These are phyloP conservation scores for Globodera rostochiensis DNA, from an alignment of 1,140 invertebrate genomes.

Conservation along the genomic window DNA sequence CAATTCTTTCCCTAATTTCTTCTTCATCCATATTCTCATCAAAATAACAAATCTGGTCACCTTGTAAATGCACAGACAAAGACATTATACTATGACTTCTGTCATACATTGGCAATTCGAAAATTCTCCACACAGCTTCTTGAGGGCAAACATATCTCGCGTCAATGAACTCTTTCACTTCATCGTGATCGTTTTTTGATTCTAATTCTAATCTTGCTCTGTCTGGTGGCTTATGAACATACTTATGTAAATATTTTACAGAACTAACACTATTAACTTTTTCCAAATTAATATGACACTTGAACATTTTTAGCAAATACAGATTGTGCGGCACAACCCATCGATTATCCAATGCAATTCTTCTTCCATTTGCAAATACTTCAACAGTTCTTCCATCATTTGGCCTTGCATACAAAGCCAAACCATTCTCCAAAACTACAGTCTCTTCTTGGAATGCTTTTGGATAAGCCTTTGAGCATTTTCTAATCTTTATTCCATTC, in stretches of 20 bases:
- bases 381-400: background rate
- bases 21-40: slow-evolving; percentile 18
- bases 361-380: slow-evolving; percentile 13
- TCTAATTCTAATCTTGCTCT: slow-evolving; percentile 4
- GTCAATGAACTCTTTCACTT: slow-evolving; percentile 16
- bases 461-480: too few species aligned
- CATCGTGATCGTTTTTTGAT: slow-evolving; percentile 7
- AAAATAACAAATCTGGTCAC: slow-evolving; percentile 12
- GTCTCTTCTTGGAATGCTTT: too few species aligned
- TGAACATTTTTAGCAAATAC: too few species aligned
- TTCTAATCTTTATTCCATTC: too few species aligned
- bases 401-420: too few species aligned
- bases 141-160: slow-evolving; percentile 16
- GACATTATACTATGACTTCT: slow-evolving; percentile 20
- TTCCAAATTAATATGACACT: too few species aligned
- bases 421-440: too few species aligned
- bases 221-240: slow-evolving; percentile 2
- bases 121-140: slow-evolving; percentile 9
- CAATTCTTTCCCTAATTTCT: background rate
- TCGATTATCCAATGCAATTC: background rate
- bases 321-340: slow-evolving; percentile 3
- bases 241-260: slow-evolving; percentile 9
- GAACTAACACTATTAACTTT: background rate
- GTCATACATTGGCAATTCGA: slow-evolving; percentile 11
- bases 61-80: background rate